Evolutionary conservation across 2,888 invertebrate species (phyloP).

Genomic region (Heliconius sara): DNA sequence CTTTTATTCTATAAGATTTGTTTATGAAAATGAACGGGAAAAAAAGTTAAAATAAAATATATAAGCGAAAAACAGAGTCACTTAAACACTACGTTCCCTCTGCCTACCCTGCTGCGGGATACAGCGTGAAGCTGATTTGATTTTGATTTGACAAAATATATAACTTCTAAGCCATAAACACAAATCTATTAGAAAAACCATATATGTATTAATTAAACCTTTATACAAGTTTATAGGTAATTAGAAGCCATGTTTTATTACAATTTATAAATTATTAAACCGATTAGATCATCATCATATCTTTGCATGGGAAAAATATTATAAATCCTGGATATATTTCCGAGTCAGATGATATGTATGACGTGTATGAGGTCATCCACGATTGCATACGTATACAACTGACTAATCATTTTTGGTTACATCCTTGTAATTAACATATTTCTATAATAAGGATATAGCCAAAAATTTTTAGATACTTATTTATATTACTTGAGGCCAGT

Average conservation of each 20-base stretch:
- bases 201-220: slow-evolving; percentile 16
- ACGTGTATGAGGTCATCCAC: slow-evolving; percentile 55
- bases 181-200: neutral
- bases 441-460: neutral
- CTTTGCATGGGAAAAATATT: slow-evolving; percentile 52
- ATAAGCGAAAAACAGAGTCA: too few species aligned
- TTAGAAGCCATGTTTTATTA: slow-evolving; percentile 30
- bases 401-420: slow-evolving; percentile 33
- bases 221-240: slow-evolving; percentile 27
- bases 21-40: too few species aligned
- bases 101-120: too few species aligned
- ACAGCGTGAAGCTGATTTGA: too few species aligned
- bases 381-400: slow-evolving; percentile 21
- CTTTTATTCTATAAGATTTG: too few species aligned
- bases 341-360: slow-evolving; percentile 57
- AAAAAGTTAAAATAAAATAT: too few species aligned
- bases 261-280: slow-evolving; percentile 41
- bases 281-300: slow-evolving; percentile 52
- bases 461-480: too few species aligned
- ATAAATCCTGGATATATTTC: slow-evolving; percentile 54
- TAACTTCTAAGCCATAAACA: neutral
- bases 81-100: too few species aligned
- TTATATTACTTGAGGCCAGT: too few species aligned
- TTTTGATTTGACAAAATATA: neutral
- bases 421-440: slow-evolving; percentile 24